Conservation (phyloP, 92 coral and sea anemone species). For the Umimayanthus kanabou region DNA sequence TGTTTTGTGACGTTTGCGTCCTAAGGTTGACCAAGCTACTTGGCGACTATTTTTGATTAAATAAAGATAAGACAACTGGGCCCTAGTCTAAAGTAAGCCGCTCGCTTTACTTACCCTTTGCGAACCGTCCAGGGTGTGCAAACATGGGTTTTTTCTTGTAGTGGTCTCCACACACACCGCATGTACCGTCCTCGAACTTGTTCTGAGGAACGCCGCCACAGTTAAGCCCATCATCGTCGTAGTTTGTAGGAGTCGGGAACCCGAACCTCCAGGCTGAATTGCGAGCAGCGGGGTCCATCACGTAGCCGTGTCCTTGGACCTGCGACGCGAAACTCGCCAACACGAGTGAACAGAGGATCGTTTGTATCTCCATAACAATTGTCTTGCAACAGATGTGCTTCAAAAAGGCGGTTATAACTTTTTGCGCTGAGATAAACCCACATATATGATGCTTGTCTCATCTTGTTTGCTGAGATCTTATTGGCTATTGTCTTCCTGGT, state of each 20-base stretch:
- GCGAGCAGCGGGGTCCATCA: neutral
- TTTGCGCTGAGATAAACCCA: neutral
- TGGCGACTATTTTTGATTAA: no score
- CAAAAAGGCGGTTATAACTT: neutral
- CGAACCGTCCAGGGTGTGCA: constrained; percentile 30
- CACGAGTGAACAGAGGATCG: neutral
- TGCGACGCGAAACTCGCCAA: neutral
- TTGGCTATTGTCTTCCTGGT: no score
- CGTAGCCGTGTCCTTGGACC: neutral
- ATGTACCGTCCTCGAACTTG: constrained; percentile 11
- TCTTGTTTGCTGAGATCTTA: no score
- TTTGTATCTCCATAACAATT: neutral
- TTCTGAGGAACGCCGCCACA: neutral
- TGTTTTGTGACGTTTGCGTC: no score
- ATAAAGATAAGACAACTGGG: neutral
- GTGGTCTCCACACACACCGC: constrained; percentile 44
- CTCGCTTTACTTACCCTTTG: neutral
- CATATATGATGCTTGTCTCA: no score
- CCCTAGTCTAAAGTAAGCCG: neutral
- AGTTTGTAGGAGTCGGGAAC: neutral
- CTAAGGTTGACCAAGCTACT: no score
- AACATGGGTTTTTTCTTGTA: constrained; percentile 5
- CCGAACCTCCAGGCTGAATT: neutral
- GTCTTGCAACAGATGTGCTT: neutral
- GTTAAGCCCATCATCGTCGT: neutral